phyloP scores from a whole-genome alignment of 1,140 invertebrate genomes.

The Neomicropteryx cornuta region DNA sequence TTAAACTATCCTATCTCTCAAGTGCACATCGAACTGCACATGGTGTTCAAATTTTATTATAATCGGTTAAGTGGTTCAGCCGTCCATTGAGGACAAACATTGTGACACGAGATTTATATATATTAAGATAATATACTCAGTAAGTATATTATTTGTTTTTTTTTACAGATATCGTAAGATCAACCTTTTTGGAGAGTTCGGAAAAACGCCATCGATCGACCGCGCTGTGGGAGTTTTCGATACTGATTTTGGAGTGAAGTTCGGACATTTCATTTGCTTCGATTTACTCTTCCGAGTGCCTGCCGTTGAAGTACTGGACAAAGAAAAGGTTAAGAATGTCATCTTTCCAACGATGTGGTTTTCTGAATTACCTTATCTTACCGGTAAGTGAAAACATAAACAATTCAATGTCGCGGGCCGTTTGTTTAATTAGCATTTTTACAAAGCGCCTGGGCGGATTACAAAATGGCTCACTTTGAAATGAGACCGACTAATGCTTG shows the following conservation, averaged over 20 bases:
- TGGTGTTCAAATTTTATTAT: too few relatives aligned
- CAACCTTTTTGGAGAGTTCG: constrained; percentile 51
- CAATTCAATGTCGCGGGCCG: background rate
- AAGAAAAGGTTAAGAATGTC: constrained; percentile 50
- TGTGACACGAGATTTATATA: too few relatives aligned
- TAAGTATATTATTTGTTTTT: too few relatives aligned
- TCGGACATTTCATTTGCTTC: constrained; percentile 69
- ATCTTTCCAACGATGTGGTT: constrained; percentile 68
- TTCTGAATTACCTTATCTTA: constrained; percentile 59
- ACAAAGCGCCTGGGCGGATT: too few relatives aligned
- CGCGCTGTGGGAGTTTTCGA: constrained; percentile 47
- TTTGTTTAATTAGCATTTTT: too few relatives aligned
- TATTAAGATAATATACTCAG: too few relatives aligned
- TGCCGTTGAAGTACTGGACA: constrained; percentile 39
- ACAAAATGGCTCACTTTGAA: constrained; percentile 21
- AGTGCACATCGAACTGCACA: too few relatives aligned
- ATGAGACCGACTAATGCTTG: too few relatives aligned
- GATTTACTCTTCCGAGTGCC: constrained; percentile 65
- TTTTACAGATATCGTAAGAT: constrained; percentile 57
- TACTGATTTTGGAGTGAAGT: constrained; percentile 74
- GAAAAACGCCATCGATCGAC: constrained; percentile 31
- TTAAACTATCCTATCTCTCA: too few relatives aligned
- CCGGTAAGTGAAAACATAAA: constrained; percentile 38
- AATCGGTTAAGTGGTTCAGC: too few relatives aligned
- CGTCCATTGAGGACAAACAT: too few relatives aligned